These are phyloP conservation scores for Arremon aurantiirostris DNA, from an alignment of 2,797 vertebrate genomes.

Conservation along the genomic window DNA sequence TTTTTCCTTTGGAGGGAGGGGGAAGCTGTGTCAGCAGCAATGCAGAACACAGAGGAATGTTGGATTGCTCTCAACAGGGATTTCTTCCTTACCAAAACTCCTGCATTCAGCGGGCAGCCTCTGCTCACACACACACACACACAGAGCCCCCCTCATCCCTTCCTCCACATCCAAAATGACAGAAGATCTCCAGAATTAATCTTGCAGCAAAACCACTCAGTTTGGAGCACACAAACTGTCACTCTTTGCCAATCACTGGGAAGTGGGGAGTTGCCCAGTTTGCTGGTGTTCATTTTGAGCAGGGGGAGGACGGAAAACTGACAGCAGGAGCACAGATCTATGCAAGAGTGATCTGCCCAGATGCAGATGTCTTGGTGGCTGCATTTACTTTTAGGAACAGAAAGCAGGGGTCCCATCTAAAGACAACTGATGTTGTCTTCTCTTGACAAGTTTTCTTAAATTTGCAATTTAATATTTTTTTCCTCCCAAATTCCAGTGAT, in stretches of 20 bases:
- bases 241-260: neutral
- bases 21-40: neutral
- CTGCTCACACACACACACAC: neutral
- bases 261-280: neutral
- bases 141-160: neutral
- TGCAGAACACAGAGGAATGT: neutral
- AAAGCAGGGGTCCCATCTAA: slow-evolving; percentile 11
- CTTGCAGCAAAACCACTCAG: neutral
- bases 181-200: slow-evolving; percentile 17
- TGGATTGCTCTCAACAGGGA: neutral
- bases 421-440: slow-evolving; percentile 4
- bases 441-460: slow-evolving; percentile 32
- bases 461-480: slow-evolving; percentile 13
- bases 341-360: slow-evolving; percentile 25
- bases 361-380: slow-evolving; percentile 33
- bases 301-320: neutral
- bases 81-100: neutral
- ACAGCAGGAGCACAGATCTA: neutral
- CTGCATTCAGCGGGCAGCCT: neutral
- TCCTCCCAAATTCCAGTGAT: neutral
- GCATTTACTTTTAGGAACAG: neutral
- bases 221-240: neutral
- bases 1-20: rapidly evolving
- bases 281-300: neutral
- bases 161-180: neutral